Conservation (phyloP, 2,113 vertebrate genomes). For the Galemys pyrenaicus region DNA sequence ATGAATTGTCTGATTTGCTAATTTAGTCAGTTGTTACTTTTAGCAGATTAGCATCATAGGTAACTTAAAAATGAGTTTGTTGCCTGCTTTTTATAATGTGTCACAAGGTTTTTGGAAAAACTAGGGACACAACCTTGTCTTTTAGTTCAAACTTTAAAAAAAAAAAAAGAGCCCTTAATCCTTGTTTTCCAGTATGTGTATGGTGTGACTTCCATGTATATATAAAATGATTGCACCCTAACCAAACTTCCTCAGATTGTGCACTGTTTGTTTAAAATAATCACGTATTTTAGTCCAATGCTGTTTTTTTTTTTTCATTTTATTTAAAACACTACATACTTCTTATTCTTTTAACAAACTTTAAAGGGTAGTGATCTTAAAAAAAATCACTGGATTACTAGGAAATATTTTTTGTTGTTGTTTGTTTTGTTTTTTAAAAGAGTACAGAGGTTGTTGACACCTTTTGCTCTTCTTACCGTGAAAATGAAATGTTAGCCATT, state of each 20-base stretch:
- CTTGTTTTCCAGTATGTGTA: constrained; percentile 82
- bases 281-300: constrained; percentile 84
- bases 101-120: constrained; percentile 76
- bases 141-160: constrained; percentile 69
- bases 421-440: constrained; percentile 51
- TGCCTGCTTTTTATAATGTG: constrained; percentile 67
- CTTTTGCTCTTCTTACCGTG: constrained; percentile 81
- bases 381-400: constrained; percentile 87
- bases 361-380: constrained; percentile 78
- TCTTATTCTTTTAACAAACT: constrained; percentile 78
- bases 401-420: constrained; percentile 66
- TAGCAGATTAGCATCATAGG: constrained; percentile 44
- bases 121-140: constrained; percentile 77
- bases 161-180: constrained; percentile 56
- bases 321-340: constrained; percentile 87
- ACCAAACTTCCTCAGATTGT: constrained; percentile 91
- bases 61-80: constrained; percentile 50
- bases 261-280: constrained; percentile 91
- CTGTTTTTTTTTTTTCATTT: constrained; percentile 83
- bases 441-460: constrained; percentile 74
- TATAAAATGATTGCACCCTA: constrained; percentile 84
- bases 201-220: constrained; percentile 88
- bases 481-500: constrained; percentile 82
- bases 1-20: background rate
- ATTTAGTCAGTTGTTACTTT: constrained; percentile 10